A percentile compares a stretch with the other conserved stretches of the same genome.
These are phyloP conservation scores for Varecia variegata DNA, from an alignment of 2,797 vertebrate species.

Conservation along the genomic window DNA sequence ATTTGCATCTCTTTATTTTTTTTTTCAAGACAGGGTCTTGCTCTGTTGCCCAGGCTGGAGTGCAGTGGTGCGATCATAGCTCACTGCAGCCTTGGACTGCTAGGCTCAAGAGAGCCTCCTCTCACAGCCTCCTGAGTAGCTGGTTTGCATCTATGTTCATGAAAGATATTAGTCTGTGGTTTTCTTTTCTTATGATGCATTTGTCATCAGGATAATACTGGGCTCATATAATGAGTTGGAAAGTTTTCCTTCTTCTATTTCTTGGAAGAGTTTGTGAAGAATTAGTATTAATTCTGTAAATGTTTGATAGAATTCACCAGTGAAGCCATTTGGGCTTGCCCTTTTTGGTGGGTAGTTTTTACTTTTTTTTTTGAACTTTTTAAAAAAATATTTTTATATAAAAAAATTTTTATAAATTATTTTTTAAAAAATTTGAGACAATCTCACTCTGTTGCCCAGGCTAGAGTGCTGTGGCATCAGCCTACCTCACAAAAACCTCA, in stretches of 20 bases:
- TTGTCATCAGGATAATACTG: background rate
- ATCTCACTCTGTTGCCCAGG: no score
- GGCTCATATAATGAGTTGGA: background rate
- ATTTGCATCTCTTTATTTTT: background rate
- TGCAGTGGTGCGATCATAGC: background rate
- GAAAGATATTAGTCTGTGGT: background rate
- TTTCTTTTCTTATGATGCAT: background rate
- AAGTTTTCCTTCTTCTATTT: background rate
- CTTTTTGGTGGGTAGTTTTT: background rate
- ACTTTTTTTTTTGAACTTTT: background rate
- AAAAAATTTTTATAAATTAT: no score
- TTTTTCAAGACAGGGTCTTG: background rate
- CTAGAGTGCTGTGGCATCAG: no score
- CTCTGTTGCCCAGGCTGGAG: background rate
- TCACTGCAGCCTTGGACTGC: background rate
- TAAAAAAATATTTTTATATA: no score
- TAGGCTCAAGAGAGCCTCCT: background rate
- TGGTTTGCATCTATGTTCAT: background rate
- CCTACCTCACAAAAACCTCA: no score
- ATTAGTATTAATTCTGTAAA: slow-evolving; percentile 15
- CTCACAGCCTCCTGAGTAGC: background rate
- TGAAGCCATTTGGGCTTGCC: background rate
- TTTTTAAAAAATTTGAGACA: no score
- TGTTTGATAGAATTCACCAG: background rate
- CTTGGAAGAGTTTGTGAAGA: background rate